Base-by-base conservation (phyloP, 2,113 vertebrate species). In the Colistium nudipinnis region DNA sequence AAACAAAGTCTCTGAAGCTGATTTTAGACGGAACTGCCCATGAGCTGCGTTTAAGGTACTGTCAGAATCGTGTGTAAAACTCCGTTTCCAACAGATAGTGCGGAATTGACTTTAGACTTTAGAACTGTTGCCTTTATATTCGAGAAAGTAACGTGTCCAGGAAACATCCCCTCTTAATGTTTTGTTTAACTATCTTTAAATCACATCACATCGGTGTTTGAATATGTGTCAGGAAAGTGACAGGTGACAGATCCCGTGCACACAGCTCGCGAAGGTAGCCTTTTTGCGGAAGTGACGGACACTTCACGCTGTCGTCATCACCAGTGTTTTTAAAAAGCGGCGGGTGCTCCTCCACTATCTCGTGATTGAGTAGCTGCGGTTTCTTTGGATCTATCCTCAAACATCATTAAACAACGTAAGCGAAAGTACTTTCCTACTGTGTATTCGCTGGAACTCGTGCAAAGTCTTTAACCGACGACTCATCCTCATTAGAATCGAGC, bases 291-390 rank as follows among this genome's bases (percentile, higher is more conserved):
- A 14, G 47, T 88, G 68, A 82, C 78, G 49, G 12, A 0, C 0
- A 0, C 12, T 8, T 4, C 4, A 44, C 9, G 13, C 59, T 20
- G 8, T 7, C 25, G 13, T 71, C 39, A 67, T 1, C 56, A 41
- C 65, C 47, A 33, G 59, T 89, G 86, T 88, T 89, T 89, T 87
- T 69, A 75, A 89, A 91, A 89, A 79, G 69, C 77, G 87, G 90
- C 90, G 88, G 90, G 80, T 77, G 43, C 14, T 12, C 6, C n/a
- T 56, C 2, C 33, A 33, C 8, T 2, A 56, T 16, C 5, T 31
- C 1, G 13, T 14, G 22, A 31, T 33, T 9, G 2, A 1, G 4
- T 5, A 53, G 9, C 0, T 6, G 1, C 4, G 0, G 1, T 1
- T 47, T 30, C 0, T 48, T 19, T 22, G 16, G 0, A 0, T 4